Evolutionary conservation across 1,140 invertebrate genomes (phyloP).

Genomic region (Pararge aegeria): DNA sequence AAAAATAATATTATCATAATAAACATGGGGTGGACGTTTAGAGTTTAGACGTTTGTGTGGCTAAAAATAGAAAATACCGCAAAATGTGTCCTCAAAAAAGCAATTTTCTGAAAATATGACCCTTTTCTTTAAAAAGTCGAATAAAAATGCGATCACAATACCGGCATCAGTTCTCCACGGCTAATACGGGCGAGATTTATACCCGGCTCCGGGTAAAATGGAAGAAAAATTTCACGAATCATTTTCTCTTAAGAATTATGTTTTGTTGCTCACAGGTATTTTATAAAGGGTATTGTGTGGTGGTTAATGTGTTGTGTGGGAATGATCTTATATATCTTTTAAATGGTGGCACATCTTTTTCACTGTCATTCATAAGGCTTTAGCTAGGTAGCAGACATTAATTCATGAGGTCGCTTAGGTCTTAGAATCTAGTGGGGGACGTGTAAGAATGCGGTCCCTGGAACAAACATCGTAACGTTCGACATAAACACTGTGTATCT

Average conservation of each 20-base stretch:
- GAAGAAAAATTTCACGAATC: constrained; percentile 34
- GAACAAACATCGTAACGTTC: too few relatives aligned
- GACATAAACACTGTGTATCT: too few relatives aligned
- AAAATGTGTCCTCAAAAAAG: not conserved
- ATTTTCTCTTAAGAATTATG: constrained; percentile 32
- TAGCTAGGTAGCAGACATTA: too few relatives aligned
- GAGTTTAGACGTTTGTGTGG: too few relatives aligned
- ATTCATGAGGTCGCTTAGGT: too few relatives aligned
- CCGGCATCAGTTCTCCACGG: constrained; percentile 21
- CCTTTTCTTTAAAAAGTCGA: constrained; percentile 14
- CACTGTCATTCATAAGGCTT: constrained; percentile 4
- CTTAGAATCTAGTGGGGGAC: too few relatives aligned
- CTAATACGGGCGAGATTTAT: constrained; percentile 30
- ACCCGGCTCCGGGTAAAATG: constrained; percentile 25
- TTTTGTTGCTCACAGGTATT: constrained; percentile 29
- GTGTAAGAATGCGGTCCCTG: too few relatives aligned
- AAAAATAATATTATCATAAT: too few relatives aligned
- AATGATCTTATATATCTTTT: constrained; percentile 16
- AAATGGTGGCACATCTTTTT: constrained; percentile 12
- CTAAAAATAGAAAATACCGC: too few relatives aligned
- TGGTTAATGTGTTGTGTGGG: constrained; percentile 15
- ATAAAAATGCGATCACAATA: constrained; percentile 26
- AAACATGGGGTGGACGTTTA: too few relatives aligned
- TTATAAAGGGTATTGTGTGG: constrained; percentile 14
- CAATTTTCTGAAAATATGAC: constrained; percentile 11